Base-by-base conservation (phyloP, 2,888 invertebrate genomes). In the Hedychridium roseum region DNA sequence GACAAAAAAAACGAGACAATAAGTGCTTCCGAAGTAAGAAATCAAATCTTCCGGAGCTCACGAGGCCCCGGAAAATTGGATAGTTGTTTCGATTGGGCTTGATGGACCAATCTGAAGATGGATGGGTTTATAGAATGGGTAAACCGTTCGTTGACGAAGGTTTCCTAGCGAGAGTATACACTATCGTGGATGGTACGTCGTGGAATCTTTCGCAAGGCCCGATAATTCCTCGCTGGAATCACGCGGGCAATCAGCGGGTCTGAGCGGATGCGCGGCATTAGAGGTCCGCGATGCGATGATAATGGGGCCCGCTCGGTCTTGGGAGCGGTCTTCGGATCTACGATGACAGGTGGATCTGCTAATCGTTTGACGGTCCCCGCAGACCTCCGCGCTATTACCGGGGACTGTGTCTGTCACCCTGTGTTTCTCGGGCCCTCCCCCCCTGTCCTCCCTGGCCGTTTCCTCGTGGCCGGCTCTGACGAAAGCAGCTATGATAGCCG, bases 331-430 rank as follows among this genome's bases (percentile, higher is more conserved):
- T n/a, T 60, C 59, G 63, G 54, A 74, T 71, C 64, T 64, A 68
- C 63, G 73, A 73, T 66, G 75, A 75, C 76, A 77, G 71, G 75
- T 74, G 72, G 62, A 73, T 71, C 67, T 68, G 66, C 66, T 73
- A 74, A 76, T 70, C 73, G 74, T 71, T 71, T 66, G 69, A 68
- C 61, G 57, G 61, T 50, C 54, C 46, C 45, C 52, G 46, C 57
- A 50, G 43, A 28, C 47, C 52, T 51, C 44, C 28, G 20, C 57
- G 53, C 51, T 52, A 56, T 56, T 54, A 55, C 35, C 51, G 43
- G 11, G 49, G 53, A 50, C 48, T 56, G 53, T n/a, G n/a, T 52
- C 65, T 55, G 66, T 66, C 65, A 53, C 56, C 52, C 60, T 54
- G 55, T 44, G 55, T 51, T 42, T 49, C 51, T 48, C n/a, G n/a